Evolutionary conservation across 2,888 invertebrate species (phyloP).

Genomic region (Julus scandinavius): DNA sequence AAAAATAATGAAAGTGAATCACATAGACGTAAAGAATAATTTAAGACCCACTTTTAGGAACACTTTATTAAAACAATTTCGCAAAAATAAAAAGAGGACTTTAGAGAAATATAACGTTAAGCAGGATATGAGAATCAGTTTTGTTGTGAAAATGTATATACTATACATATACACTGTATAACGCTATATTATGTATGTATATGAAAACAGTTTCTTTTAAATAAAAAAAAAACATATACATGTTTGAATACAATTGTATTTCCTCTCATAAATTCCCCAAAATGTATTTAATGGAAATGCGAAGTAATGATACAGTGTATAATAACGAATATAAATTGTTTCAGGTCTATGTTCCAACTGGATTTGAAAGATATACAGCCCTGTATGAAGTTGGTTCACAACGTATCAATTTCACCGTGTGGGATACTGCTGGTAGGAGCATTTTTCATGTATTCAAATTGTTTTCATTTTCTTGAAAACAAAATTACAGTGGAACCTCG

Average conservation of each 20-base stretch:
- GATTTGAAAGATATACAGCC: conserved; percentile 74
- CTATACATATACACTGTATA: too few species aligned
- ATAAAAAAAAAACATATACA: not conserved
- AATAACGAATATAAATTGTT: conserved; percentile 31
- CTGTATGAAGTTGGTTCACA: conserved; percentile 72
- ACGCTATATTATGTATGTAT: too few species aligned
- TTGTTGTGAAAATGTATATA: not conserved
- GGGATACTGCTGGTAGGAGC: conserved; percentile 73
- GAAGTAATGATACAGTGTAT: not conserved
- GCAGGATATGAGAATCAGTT: not conserved
- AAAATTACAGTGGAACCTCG: too few species aligned
- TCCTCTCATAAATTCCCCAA: too few species aligned
- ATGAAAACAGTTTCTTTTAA: too few species aligned
- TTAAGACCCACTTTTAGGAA: not conserved
- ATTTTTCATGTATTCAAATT: not conserved
- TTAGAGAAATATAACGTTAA: not conserved
- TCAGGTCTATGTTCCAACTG: conserved; percentile 73
- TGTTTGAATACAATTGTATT: not conserved
- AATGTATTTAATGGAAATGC: too few species aligned
- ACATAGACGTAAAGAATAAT: not conserved
- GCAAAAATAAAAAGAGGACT: not conserved
- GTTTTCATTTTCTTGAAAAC: too few species aligned
- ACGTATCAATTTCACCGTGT: conserved; percentile 72
- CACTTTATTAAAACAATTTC: conserved; percentile 40
- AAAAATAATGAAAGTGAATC: conserved; percentile 5